Evolutionary conservation across 2,888 invertebrate genomes (phyloP).

Genomic region (Patella caerulea): DNA sequence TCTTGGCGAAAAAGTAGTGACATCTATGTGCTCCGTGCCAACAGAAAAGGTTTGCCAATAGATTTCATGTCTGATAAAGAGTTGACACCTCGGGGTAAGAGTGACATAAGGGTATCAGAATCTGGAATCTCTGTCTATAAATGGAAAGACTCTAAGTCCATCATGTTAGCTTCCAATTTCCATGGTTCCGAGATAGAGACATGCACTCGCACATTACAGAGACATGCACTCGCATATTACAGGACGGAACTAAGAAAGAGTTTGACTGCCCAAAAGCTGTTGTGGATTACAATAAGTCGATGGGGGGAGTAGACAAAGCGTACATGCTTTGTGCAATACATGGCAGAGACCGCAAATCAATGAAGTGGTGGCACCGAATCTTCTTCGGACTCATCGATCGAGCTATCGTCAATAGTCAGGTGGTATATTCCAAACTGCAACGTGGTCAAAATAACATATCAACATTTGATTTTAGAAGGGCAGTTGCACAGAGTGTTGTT

Average conservation of each 20-base stretch:
- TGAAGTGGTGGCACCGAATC: too few relatives aligned
- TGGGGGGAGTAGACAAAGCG: neutral
- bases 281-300: neutral
- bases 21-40: neutral
- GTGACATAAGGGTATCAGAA: neutral
- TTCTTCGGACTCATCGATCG: neutral
- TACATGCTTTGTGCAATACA: neutral
- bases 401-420: neutral
- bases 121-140: neutral
- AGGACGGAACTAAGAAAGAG: neutral
- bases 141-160: neutral
- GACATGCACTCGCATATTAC: neutral
- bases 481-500: neutral
- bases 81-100: neutral
- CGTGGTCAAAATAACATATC: neutral
- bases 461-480: neutral
- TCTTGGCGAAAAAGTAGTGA: neutral
- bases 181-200: neutral
- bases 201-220: neutral
- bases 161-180: neutral
- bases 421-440: neutral
- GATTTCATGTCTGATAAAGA: neutral
- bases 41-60: neutral
- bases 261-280: constrained; percentile 1
- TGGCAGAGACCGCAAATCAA: neutral